A percentile compares a stretch with the other conserved stretches of the same genome.
Evolutionary conservation across 2,888 invertebrate species (phyloP).

Genomic region (Cepaea hortensis): DNA sequence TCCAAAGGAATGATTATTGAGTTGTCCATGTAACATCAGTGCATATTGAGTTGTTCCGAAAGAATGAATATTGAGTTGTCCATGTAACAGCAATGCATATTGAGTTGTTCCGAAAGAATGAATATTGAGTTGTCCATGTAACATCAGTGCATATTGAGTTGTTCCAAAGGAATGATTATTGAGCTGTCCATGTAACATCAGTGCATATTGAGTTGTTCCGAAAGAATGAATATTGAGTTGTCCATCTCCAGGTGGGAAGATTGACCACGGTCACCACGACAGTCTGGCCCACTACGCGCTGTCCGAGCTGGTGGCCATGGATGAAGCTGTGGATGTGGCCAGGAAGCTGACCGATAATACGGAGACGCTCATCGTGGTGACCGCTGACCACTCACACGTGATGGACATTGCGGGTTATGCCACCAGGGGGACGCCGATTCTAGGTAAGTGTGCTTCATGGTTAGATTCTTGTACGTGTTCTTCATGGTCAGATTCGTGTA

Average conservation of each 20-base stretch:
- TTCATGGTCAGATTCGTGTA: too few species aligned
- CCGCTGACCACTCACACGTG: slow-evolving; percentile 75
- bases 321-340: slow-evolving; percentile 83
- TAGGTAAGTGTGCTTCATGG: slow-evolving; percentile 2
- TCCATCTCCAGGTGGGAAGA: slow-evolving; percentile 65
- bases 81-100: neutral
- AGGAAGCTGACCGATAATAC: slow-evolving; percentile 78
- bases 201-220: neutral
- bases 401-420: slow-evolving; percentile 71
- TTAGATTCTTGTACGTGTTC: too few species aligned
- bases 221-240: neutral
- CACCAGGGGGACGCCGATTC: slow-evolving; percentile 55
- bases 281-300: slow-evolving; percentile 80
- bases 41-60: neutral
- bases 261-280: slow-evolving; percentile 79
- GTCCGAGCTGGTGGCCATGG: slow-evolving; percentile 87
- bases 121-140: neutral
- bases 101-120: neutral
- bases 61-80: neutral
- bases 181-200: neutral
- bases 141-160: neutral
- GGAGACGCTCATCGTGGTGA: slow-evolving; percentile 86
- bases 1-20: neutral
- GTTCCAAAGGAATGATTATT: neutral
- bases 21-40: neutral